phyloP scores from a whole-genome alignment of 2,113 vertebrate genomes.

The Halichoeres trimaculatus region DNA sequence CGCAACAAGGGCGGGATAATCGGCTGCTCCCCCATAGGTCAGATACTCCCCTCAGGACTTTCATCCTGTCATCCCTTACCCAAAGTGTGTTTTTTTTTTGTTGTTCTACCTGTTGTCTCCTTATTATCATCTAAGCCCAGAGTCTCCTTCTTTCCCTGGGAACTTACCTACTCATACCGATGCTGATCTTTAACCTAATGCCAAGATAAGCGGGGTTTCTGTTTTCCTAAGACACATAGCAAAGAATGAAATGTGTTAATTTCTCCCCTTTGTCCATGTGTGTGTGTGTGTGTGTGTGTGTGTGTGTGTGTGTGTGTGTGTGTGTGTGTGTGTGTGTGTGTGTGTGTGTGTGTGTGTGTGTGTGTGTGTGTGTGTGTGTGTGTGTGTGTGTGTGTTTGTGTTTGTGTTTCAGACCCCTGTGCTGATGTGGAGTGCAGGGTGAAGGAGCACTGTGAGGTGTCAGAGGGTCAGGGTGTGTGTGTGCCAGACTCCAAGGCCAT shows the following conservation, averaged over 20 bases:
- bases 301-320: too few species aligned
- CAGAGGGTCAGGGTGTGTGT: slow-evolving; percentile 24
- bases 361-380: slow-evolving; percentile 7
- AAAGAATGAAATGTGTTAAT: too few species aligned
- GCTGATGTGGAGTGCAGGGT: slow-evolving; percentile 9
- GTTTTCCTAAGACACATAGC: background rate
- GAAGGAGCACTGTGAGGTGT: slow-evolving; percentile 35
- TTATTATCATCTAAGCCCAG: background rate
- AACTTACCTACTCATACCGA: background rate
- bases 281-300: too few species aligned
- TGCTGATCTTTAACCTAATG: too few species aligned
- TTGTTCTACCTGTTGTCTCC: background rate
- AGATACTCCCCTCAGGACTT: background rate
- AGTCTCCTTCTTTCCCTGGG: background rate
- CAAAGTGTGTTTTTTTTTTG: background rate
- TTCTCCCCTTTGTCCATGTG: too few species aligned
- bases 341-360: too few species aligned
- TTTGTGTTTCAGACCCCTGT: slow-evolving; percentile 37
- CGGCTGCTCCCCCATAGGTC: slow-evolving; percentile 27
- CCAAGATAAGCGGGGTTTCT: too few species aligned
- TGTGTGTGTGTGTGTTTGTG: background rate
- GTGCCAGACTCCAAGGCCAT: slow-evolving; percentile 15
- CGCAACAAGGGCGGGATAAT: slow-evolving; percentile 13
- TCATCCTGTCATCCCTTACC: background rate
- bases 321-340: too few species aligned